phyloP scores from a whole-genome alignment of 1,140 invertebrate genomes.

The Cecropterus lyciades region DNA sequence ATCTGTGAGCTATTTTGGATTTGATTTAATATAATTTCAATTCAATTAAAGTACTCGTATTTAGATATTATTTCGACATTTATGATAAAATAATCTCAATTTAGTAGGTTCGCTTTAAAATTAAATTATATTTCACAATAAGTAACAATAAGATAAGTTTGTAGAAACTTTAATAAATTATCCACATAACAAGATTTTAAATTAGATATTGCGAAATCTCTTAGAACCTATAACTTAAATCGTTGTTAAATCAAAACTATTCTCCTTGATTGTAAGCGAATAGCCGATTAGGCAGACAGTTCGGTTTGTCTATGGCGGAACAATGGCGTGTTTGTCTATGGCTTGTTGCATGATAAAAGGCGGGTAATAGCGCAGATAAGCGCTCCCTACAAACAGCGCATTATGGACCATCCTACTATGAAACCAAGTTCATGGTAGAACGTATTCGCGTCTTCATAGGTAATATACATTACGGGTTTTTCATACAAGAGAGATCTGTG shows the following conservation, averaged over 20 bases:
- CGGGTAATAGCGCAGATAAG: conserved; percentile 35
- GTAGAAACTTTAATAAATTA: no score
- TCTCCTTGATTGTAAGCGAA: conserved; percentile 32
- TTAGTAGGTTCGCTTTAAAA: no score
- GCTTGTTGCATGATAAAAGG: conserved; percentile 38
- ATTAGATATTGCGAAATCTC: conserved; percentile 4
- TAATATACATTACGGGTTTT: conserved; percentile 8
- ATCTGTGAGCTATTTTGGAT: no score
- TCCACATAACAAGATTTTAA: not conserved
- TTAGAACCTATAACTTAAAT: conserved; percentile 25
- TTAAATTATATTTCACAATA: no score
- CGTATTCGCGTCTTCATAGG: conserved; percentile 1
- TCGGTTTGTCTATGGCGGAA: conserved; percentile 36
- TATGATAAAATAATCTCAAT: no score
- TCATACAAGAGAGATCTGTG: not conserved
- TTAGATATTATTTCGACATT: no score
- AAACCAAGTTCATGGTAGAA: not conserved
- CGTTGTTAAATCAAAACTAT: conserved; percentile 23
- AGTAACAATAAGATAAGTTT: no score
- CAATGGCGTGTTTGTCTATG: conserved; percentile 37
- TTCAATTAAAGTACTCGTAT: no score
- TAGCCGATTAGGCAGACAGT: conserved; percentile 34
- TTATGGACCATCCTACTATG: conserved; percentile 33
- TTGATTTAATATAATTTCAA: no score
- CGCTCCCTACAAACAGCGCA: conserved; percentile 34